Conservation (phyloP, 1,140 invertebrate species). For the Magallana gigas region DNA sequence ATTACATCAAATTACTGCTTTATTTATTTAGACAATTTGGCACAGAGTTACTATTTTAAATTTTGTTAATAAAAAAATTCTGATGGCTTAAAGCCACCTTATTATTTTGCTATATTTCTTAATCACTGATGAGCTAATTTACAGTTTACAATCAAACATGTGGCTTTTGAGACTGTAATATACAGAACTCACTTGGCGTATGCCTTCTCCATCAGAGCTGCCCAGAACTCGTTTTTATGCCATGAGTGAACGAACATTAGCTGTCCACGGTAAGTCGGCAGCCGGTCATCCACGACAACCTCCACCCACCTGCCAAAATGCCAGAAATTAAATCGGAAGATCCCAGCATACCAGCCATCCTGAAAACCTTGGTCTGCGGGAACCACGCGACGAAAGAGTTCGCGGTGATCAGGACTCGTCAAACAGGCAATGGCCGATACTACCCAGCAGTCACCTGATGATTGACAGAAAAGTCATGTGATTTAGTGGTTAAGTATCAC, state of each 20-base stretch:
- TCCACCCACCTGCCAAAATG: slow-evolving; percentile 89
- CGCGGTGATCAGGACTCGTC: slow-evolving; percentile 82
- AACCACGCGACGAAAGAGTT: slow-evolving; percentile 85
- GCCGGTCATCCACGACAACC: slow-evolving; percentile 87
- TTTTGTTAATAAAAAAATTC: too few species aligned
- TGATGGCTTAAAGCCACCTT: too few species aligned
- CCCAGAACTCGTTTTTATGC: slow-evolving; percentile 88
- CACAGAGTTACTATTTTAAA: too few species aligned
- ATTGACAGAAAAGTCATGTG: slow-evolving; percentile 14
- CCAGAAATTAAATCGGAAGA: slow-evolving; percentile 87
- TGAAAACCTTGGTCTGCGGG: slow-evolving; percentile 85
- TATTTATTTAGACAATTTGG: too few species aligned
- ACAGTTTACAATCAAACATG: too few species aligned
- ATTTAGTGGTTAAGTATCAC: not conserved
- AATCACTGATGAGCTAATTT: too few species aligned
- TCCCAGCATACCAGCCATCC: slow-evolving; percentile 79
- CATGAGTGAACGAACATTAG: slow-evolving; percentile 85
- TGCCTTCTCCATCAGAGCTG: slow-evolving; percentile 89
- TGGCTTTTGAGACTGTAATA: not conserved
- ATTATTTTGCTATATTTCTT: too few species aligned
- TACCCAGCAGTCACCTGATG: slow-evolving; percentile 84
- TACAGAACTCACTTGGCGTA: slow-evolving; percentile 87
- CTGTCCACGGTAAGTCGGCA: slow-evolving; percentile 84
- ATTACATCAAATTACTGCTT: too few species aligned
- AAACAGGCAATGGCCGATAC: slow-evolving; percentile 85